A percentile compares a stretch with the other conserved stretches of the same genome.
phyloP scores from a whole-genome alignment of 2,797 vertebrate species.

The Argyrosomus regius region DNA sequence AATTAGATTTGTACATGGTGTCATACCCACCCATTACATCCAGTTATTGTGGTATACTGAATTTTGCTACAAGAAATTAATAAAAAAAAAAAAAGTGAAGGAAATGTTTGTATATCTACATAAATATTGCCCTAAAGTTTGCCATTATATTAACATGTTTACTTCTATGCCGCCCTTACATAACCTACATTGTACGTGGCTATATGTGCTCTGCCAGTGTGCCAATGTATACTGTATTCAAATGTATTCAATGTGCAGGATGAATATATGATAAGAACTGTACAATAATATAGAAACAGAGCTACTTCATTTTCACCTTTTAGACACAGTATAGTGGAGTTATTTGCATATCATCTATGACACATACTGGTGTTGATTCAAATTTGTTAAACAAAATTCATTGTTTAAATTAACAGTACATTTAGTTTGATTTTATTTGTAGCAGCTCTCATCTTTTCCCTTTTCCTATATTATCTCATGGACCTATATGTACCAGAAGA shows the following conservation, averaged over 20 bases:
- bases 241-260: conserved; percentile 13
- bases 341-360: background rate
- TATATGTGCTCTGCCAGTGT: background rate
- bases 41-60: background rate
- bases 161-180: background rate
- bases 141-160: too few relatives aligned
- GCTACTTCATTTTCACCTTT: background rate
- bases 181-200: background rate
- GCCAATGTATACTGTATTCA: conserved; percentile 4
- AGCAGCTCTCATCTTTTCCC: background rate
- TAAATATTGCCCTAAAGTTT: background rate
- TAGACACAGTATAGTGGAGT: background rate
- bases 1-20: conserved; percentile 24
- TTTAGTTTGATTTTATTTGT: background rate
- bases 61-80: conserved; percentile 1
- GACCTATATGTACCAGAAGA: background rate
- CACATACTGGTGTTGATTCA: background rate
- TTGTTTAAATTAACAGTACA: background rate
- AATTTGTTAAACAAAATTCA: background rate
- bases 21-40: background rate
- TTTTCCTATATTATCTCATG: background rate
- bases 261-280: conserved; percentile 13
- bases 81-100: background rate
- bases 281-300: background rate
- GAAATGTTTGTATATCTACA: background rate